A percentile compares a stretch with the other conserved stretches of the same genome.
Conservation (phyloP, 2,797 vertebrate genomes). For the Gymnothorax javanicus region DNA sequence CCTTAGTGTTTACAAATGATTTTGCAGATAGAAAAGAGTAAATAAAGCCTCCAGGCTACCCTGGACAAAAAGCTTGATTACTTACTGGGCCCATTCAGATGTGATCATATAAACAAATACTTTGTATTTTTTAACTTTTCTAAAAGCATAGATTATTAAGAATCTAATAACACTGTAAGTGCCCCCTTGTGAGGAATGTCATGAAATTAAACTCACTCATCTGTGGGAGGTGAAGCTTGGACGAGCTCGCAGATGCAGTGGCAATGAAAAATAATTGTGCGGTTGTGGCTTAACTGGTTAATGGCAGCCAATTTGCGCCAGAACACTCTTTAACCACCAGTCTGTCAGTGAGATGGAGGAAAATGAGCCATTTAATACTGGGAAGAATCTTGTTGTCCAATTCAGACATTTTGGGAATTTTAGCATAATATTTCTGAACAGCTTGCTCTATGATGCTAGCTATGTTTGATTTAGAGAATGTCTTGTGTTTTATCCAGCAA, state of each 20-base stretch:
- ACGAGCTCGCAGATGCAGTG: neutral
- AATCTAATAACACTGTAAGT: neutral
- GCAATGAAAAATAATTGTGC: neutral
- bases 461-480: no score
- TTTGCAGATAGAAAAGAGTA: no score
- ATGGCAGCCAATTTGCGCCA: neutral
- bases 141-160: neutral
- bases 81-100: neutral
- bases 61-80: neutral
- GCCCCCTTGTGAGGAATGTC: neutral
- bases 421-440: no score
- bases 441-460: no score
- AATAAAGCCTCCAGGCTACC: no score
- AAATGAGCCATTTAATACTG: no score
- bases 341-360: neutral
- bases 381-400: no score
- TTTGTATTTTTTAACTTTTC: neutral
- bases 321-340: neutral
- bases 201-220: neutral
- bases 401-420: no score
- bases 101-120: neutral
- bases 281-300: neutral
- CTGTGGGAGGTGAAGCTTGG: neutral
- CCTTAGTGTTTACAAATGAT: no score
- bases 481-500: no score